phyloP scores from a whole-genome alignment of 2,888 invertebrate species.

The Tuta absoluta region DNA sequence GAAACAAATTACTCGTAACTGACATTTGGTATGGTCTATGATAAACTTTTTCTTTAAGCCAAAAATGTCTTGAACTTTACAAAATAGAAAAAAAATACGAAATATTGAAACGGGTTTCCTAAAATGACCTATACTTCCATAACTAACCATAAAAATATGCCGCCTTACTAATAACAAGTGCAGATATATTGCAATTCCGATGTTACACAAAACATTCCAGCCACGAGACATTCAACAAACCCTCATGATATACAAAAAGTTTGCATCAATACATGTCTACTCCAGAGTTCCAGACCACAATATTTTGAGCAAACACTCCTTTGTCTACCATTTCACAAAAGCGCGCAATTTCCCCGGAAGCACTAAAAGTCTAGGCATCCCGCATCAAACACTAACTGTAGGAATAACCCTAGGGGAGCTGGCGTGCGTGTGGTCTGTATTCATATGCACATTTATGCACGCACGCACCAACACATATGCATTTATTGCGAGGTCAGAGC shows the following conservation, averaged over 20 bases:
- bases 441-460: slow-evolving; percentile 4
- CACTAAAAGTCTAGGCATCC: slow-evolving; percentile 18
- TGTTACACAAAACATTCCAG: background rate
- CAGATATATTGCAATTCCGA: too few relatives aligned
- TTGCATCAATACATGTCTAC: background rate
- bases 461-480: background rate
- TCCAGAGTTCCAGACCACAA: background rate
- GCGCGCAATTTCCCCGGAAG: background rate
- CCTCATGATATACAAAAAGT: too few relatives aligned
- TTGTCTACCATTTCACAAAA: slow-evolving; percentile 16
- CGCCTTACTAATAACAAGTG: too few relatives aligned
- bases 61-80: too few relatives aligned
- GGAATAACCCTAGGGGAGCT: background rate
- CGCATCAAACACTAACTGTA: slow-evolving; percentile 14
- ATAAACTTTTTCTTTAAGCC: too few relatives aligned
- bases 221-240: background rate
- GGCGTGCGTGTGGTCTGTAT: slow-evolving; percentile 16
- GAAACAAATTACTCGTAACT: too few relatives aligned
- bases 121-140: too few relatives aligned
- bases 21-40: too few relatives aligned
- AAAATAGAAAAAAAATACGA: too few relatives aligned
- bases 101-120: too few relatives aligned
- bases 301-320: slow-evolving; percentile 2
- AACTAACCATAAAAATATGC: too few relatives aligned
- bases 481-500: background rate